Percentiles rank a stretch among this genome's conserved stretches.
These are phyloP conservation scores for Choreutis nemorana DNA, from an alignment of 2,888 invertebrate species.

Conservation along the genomic window DNA sequence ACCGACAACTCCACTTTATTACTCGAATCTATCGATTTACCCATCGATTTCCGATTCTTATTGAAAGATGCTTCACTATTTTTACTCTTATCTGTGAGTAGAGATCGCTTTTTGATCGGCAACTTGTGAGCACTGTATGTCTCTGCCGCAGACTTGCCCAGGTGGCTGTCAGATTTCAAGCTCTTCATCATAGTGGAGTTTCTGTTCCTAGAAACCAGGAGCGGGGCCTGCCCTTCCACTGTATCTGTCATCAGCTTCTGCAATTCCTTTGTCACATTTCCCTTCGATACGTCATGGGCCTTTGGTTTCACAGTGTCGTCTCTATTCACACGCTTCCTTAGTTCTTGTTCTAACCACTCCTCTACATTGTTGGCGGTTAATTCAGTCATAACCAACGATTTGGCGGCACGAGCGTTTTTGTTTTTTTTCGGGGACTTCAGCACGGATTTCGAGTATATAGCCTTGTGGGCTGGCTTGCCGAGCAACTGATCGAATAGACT, in stretches of 20 bases:
- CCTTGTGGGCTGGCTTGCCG: conserved; percentile 27
- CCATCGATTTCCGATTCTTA: too few species aligned
- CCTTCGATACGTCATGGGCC: background rate
- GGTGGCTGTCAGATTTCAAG: conserved; percentile 1
- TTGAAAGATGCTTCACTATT: too few species aligned
- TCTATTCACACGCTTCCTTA: conserved; percentile 21
- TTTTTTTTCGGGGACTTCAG: conserved; percentile 13
- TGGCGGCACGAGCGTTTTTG: conserved; percentile 11
- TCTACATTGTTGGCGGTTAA: conserved; percentile 32
- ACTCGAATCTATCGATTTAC: too few species aligned
- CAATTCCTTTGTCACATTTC: conserved; percentile 21
- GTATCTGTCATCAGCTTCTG: conserved; percentile 29
- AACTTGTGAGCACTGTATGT: conserved; percentile 26
- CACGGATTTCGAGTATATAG: conserved; percentile 33
- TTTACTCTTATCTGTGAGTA: too few species aligned
- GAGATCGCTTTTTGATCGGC: conserved; percentile 12
- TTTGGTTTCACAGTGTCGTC: conserved; percentile 5
- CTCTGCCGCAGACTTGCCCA: conserved; percentile 22
- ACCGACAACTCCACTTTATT: conserved; percentile 8
- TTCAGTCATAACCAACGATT: conserved; percentile 22
- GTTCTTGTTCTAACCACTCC: conserved; percentile 32
- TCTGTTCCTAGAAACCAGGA: conserved; percentile 18
- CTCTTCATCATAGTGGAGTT: conserved; percentile 13
- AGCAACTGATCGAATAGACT: conserved; percentile 29
- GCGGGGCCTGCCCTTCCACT: conserved; percentile 23